Evolutionary conservation across 2,113 vertebrate genomes (phyloP).

Genomic region (Ornithorhynchus anatinus): DNA sequence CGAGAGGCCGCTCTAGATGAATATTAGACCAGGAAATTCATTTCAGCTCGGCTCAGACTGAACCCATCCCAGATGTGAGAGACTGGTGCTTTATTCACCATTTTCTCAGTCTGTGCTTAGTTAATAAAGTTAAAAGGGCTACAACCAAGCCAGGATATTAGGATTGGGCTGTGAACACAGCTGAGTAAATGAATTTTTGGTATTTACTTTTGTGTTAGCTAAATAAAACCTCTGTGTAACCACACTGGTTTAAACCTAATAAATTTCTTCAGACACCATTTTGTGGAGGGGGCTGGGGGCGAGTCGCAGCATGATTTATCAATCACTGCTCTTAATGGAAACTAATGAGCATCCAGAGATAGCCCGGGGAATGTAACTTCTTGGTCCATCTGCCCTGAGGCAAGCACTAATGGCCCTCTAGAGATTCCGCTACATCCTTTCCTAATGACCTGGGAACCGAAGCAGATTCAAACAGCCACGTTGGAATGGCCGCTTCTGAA

Average conservation of each 20-base stretch:
- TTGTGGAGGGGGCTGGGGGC: constrained; percentile 35
- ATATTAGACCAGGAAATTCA: neutral
- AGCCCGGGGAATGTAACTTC: constrained; percentile 14
- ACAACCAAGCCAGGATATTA: constrained; percentile 47
- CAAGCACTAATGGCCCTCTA: neutral
- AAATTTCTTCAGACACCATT: constrained; percentile 44
- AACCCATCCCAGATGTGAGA: constrained; percentile 27
- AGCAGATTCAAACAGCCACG: constrained; percentile 21
- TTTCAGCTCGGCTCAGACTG: neutral
- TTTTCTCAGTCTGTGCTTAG: constrained; percentile 33
- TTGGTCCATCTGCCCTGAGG: constrained; percentile 4
- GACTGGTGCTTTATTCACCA: constrained; percentile 20
- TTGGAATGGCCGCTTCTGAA: constrained; percentile 31
- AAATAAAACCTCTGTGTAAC: constrained; percentile 32
- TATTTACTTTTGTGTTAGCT: constrained; percentile 23
- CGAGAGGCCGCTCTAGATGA: neutral
- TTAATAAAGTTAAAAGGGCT: constrained; percentile 47
- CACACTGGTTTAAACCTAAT: constrained; percentile 26
- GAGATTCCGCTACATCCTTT: constrained; percentile 27
- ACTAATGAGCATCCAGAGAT: constrained; percentile 37
- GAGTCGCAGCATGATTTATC: constrained; percentile 53
- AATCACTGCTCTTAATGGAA: constrained; percentile 40
- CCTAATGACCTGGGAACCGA: constrained; percentile 42
- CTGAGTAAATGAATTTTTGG: constrained; percentile 39
- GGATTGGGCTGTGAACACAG: constrained; percentile 22